Evolutionary conservation across 1,140 invertebrate species (phyloP).

Genomic region (Melanaphis sacchari): DNA sequence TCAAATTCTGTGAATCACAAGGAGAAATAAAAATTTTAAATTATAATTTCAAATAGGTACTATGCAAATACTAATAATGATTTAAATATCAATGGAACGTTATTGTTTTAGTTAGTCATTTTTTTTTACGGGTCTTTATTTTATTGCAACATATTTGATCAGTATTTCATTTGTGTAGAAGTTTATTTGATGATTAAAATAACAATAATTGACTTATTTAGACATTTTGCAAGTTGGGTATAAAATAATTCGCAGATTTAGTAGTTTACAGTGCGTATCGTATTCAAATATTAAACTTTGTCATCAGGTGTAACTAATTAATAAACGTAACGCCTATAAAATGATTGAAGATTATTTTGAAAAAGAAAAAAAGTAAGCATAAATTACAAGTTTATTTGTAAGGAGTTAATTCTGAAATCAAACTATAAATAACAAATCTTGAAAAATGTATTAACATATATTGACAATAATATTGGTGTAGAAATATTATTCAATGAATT

Average conservation of each 20-base stretch:
- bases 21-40: background rate
- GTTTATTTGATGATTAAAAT: background rate
- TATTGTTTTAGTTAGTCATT: background rate
- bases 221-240: background rate
- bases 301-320: background rate
- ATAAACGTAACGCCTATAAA: background rate
- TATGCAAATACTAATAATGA: constrained; percentile 26
- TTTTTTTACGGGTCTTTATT: background rate
- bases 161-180: background rate
- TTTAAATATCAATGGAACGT: background rate
- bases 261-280: background rate
- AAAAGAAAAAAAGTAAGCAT: constrained; percentile 18
- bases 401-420: background rate
- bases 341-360: constrained; percentile 47
- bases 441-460: background rate
- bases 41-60: constrained; percentile 41
- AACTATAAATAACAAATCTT: background rate
- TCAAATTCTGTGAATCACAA: background rate
- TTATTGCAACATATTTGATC: background rate
- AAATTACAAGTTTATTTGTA: background rate
- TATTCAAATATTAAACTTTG: background rate
- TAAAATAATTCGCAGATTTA: background rate
- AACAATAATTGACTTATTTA: background rate
- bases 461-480: background rate
- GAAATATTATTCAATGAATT: background rate